Evolutionary conservation across 2,888 invertebrate species (phyloP).

Genomic region (Pristionchus entomophagus): DNA sequence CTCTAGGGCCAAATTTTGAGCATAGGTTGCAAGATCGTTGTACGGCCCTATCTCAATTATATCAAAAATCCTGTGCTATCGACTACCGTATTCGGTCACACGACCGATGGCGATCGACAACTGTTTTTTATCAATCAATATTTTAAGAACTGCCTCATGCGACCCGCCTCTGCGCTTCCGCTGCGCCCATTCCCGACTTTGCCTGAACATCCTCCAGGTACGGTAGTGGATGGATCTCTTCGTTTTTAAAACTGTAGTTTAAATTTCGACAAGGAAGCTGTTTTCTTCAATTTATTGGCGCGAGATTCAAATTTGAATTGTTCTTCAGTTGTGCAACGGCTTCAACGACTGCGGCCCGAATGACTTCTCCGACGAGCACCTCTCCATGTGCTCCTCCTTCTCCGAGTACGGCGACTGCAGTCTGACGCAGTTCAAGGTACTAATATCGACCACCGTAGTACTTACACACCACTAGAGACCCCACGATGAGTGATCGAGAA

Average conservation of each 20-base stretch:
- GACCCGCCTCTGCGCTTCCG: constrained; percentile 74
- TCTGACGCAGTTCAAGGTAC: constrained; percentile 71
- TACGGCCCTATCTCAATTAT: no score
- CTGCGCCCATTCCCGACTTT: constrained; percentile 73
- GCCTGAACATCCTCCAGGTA: constrained; percentile 74
- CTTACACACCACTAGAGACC: neutral
- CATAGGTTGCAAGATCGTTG: no score
- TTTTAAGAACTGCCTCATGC: constrained; percentile 61
- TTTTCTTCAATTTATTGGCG: neutral
- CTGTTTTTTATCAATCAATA: constrained; percentile 38
- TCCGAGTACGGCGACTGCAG: constrained; percentile 74
- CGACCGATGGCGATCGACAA: constrained; percentile 54
- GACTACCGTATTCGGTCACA: neutral
- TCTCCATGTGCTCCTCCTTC: constrained; percentile 81
- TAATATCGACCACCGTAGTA: neutral
- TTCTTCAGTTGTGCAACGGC: constrained; percentile 71
- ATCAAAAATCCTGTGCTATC: no score
- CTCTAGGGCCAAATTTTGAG: no score
- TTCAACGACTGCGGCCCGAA: constrained; percentile 74
- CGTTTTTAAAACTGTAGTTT: neutral
- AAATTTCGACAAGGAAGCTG: neutral
- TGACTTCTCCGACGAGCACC: constrained; percentile 73
- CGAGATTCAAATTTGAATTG: no score
- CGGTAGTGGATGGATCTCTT: neutral
- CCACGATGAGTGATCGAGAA: neutral